phyloP scores from a whole-genome alignment of 2,888 invertebrate genomes.

The Ceramica pisi region DNA sequence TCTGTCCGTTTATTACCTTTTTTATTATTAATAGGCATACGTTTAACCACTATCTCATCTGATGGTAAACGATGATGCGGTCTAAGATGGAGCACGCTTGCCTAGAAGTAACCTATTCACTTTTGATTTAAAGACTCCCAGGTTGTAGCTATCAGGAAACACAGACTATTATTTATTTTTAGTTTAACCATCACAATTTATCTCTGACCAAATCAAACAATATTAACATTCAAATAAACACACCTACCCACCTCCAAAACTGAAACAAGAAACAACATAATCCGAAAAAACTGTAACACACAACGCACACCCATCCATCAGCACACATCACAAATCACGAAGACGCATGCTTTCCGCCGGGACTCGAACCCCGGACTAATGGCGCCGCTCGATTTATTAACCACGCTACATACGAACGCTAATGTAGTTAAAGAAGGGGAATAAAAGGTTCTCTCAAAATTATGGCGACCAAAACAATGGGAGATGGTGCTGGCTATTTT shows the following conservation, averaged over 20 bases:
- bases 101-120: too few relatives aligned
- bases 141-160: too few relatives aligned
- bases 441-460: constrained; percentile 66
- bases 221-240: constrained; percentile 11
- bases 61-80: too few relatives aligned
- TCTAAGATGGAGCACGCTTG: too few relatives aligned
- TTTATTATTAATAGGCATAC: too few relatives aligned
- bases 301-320: constrained; percentile 78
- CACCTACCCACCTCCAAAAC: constrained; percentile 11
- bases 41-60: too few relatives aligned
- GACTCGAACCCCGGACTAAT: constrained; percentile 81
- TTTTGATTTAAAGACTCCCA: too few relatives aligned
- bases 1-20: too few relatives aligned
- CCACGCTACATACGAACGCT: constrained; percentile 77
- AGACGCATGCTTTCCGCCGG: constrained; percentile 88
- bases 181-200: too few relatives aligned
- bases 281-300: constrained; percentile 52
- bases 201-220: too few relatives aligned
- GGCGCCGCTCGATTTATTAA: constrained; percentile 85
- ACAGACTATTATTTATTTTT: too few relatives aligned
- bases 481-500: constrained; percentile 13
- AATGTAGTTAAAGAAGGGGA: constrained; percentile 78
- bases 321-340: constrained; percentile 88
- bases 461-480: constrained; percentile 59
- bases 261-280: constrained; percentile 13